Base-by-base conservation (phyloP, 1,140 invertebrate species). In the Popillia japonica region DNA sequence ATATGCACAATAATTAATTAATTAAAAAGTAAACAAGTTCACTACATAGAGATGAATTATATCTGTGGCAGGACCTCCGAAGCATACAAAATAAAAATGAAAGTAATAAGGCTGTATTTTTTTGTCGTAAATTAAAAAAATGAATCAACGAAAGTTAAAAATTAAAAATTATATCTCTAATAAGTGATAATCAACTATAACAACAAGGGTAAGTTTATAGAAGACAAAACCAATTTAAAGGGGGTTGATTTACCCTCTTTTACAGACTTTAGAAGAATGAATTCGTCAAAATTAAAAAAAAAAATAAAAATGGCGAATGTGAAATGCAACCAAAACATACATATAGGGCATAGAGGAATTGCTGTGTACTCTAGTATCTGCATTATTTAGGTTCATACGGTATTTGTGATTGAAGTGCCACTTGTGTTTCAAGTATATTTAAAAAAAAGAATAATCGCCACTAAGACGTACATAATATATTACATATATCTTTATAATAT, bases 371-470 rank as follows among this genome's bases (percentile, higher is more conserved):
- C 34, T 72, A 44, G 20, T 23, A 74, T 82, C 83, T 85, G 83
- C 81, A 82, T 83, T 74, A 40, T 79, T 85, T 85, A 84, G 83
- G 83, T 85, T 85, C 48, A 64, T 83, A 85, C 83, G 84, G 84
- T 85, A 85, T 85, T 85, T 85, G 84, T 85, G 84, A 85, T 85
- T 81, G 82, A 85, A 85, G 84, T 85, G 84, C 84, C 84, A 85
- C 84, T 85, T 85, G 84, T 84, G 84, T 85, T 85, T 84, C 84
- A 85, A 85, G 84, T 85, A 85, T 85, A 83, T 83, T 23, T 64
- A 64, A 22, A 74, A 40, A 40, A 73, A 27, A 84, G 81, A 85
- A 85, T 85, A 82, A 85, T 83, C 82, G 83, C 84, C 83, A 85
- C 83, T 85, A 81, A 85, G 80, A 85, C 48, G 14, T 55, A 55